Evolutionary conservation across 1,140 invertebrate genomes (phyloP), one percentile per base, ranked within the genome.

Genomic region (Bombus balteatus): DNA sequence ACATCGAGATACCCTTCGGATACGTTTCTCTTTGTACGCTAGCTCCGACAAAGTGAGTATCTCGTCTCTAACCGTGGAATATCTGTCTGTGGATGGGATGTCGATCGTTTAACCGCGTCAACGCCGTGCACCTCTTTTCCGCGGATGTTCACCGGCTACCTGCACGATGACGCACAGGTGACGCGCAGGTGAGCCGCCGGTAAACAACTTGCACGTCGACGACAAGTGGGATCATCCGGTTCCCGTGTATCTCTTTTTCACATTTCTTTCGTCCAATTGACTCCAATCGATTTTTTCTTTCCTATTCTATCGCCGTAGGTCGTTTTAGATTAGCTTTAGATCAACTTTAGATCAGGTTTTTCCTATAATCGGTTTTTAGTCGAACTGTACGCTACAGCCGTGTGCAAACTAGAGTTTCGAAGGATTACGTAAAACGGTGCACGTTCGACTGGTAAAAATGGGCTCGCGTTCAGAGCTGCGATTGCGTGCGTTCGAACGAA

Each of bases 31-130:
- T 88, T 90, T 89, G 85, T 32, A 90, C 92, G 88, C 89, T 88
- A 90, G 86, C 87, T 83, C 88, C 66, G 87, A 92, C 84, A 90
- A 72, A 92, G 93, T 94, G 88, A 94, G 93, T 93, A 94, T 92
- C 57, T 65, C 32, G 32, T 43, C 37, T 5, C 3, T 39, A 28
- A 32, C 2, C 13, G 13, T 32, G 62, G 62, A 2, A 66, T 66
- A 66, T 66, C 32, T 66, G 1, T 71, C 3, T 13, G 39, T n/a
- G 22, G 28, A 12, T 13, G 25, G 6, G 18, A 32, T 5, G 18
- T 62, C 18, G 43, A 43, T 39, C 25, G 47, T 28, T 65, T 32
- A 41, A 39, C 10, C 65, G 75, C 75, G 13, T 57, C 32, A 32
- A 12, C 2, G 13, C 47, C 66, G 39, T 39, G 53, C 34, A 62